Base-by-base conservation (phyloP, 2,797 vertebrate genomes). In the Sphaeramia orbicularis region DNA sequence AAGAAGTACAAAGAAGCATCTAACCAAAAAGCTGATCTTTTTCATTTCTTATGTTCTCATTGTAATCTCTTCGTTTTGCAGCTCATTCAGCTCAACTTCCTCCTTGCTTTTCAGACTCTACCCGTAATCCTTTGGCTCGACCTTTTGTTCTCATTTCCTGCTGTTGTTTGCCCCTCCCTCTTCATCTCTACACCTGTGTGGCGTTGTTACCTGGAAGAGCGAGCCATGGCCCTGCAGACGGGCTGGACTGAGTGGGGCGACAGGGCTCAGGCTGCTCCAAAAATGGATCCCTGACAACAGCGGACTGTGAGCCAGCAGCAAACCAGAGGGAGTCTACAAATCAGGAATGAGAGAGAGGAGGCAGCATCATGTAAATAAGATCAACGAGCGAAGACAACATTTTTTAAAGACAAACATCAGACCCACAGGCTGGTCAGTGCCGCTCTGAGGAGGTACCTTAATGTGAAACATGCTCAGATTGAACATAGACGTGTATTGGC, bases 251-350 rank as follows among this genome's bases (percentile, higher is more conserved):
- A 98, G 90, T 4, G 97, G 96, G 80, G 96, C 96, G 2, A 96
- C 96, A 2, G 97, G 96, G 66, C 96, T 98, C 66, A 98, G 91
- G 84, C 95, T 98, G 93, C 96, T 98, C 97, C 97, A 98, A 91
- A 98, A 98, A 71, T 98, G 97, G 86, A 98, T 96, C 82, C 96
- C 96, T 54, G 96, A 96, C 62, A 98, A 89, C 84, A 98, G 93
- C 0, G 97, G 96, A 86, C 96, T 98, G 53, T 96, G 96, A 60
- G 96, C 95, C 93, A 98, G 92, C 88, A 98, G 91, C 92, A 98
- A 88, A 90, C 96, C 97, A 51, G 71, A 96, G 48, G 95, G 96
- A 78, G 96, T 97, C 97, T 98, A 91, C 3, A 13, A 65, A 7
- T 4, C 30, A 40, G 35, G 11, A 13, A 30, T 41, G 50, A 62